phyloP scores from a whole-genome alignment of 2,888 invertebrate species.

The Tachina lurida region DNA sequence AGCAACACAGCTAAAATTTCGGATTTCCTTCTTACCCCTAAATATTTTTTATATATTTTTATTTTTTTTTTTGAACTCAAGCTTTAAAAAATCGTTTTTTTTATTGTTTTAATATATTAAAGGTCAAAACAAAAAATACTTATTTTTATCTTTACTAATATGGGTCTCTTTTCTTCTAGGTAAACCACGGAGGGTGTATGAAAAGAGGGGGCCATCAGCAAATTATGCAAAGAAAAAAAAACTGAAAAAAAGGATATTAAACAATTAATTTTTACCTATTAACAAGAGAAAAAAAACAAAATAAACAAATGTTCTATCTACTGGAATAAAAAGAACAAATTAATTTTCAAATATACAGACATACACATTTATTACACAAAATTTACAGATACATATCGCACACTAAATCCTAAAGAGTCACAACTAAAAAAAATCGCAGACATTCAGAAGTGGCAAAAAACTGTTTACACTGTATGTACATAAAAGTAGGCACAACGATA shows the following conservation, averaged over 20 bases:
- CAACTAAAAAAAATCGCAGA: too few species aligned
- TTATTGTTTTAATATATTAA: too few species aligned
- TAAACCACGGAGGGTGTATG: constrained; percentile 21
- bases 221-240: constrained; percentile 13
- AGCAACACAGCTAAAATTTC: too few species aligned
- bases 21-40: too few species aligned
- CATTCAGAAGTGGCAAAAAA: too few species aligned
- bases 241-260: background rate
- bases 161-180: constrained; percentile 76
- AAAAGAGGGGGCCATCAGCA: background rate
- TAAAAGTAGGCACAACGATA: too few species aligned
- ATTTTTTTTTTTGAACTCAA: too few species aligned
- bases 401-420: too few species aligned
- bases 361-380: constrained; percentile 1
- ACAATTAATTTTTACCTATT: background rate
- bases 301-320: background rate
- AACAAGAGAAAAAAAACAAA: background rate
- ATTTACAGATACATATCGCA: background rate
- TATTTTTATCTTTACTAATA: constrained; percentile 72
- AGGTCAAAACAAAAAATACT: background rate
- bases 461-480: too few species aligned
- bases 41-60: too few species aligned
- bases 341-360: constrained; percentile 2
- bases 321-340: constrained; percentile 34
- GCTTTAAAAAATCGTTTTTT: background rate